Evolutionary conservation across 2,113 vertebrate genomes (phyloP).

Genomic region (Eira barbara): DNA sequence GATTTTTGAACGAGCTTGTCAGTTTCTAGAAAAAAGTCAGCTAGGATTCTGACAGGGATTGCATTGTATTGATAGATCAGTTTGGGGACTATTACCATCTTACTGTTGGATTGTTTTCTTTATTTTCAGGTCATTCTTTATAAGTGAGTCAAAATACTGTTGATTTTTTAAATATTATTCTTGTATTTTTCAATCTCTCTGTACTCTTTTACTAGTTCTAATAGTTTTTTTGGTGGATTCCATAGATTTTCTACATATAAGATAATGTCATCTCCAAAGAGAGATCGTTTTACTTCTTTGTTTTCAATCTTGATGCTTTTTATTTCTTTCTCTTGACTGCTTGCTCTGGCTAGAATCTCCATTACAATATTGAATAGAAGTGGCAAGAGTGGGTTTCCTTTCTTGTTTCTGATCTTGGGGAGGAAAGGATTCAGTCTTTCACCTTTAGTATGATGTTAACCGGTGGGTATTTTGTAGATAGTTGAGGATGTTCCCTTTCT

Average conservation of each 20-base stretch:
- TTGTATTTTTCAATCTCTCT: background rate
- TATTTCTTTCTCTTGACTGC: background rate
- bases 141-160: background rate
- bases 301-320: background rate
- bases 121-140: background rate
- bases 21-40: conserved; percentile 8
- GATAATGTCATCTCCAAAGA: background rate
- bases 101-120: background rate
- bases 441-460: background rate
- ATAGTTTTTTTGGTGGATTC: background rate
- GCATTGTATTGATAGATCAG: background rate
- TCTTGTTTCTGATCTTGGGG: background rate
- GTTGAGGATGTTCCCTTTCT: background rate
- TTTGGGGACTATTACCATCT: background rate
- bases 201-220: background rate
- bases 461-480: background rate
- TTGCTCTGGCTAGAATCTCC: background rate
- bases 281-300: background rate
- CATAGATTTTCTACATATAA: background rate
- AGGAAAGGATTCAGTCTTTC: background rate
- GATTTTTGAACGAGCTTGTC: background rate
- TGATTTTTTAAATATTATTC: background rate
- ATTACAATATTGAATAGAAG: background rate
- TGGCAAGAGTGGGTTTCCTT: background rate
- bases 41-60: background rate